Conservation (phyloP, 1,140 invertebrate species). For the Zaprionus africanus region DNA sequence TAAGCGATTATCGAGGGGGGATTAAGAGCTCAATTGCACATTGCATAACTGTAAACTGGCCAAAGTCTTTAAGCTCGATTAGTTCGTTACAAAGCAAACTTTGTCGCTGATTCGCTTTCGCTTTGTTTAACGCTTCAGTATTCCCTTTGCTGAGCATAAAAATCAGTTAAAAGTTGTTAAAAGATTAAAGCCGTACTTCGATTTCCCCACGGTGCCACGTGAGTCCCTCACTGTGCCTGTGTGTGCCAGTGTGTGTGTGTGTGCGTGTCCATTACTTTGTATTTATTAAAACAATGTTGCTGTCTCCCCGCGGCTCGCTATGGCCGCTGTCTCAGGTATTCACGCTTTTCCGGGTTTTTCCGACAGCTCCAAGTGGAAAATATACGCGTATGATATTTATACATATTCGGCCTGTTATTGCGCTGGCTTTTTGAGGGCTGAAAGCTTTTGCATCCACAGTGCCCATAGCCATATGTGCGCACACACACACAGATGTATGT, state of each 20-base stretch:
- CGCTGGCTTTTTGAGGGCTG: constrained; percentile 39
- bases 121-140: neutral
- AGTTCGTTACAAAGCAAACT: neutral
- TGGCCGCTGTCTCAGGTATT: constrained; percentile 56
- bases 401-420: constrained; percentile 25
- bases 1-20: neutral
- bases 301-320: constrained; percentile 24
- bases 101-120: neutral
- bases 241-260: constrained; percentile 8
- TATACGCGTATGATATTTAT: neutral
- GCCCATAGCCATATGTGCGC: neutral
- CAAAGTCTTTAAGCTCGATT: neutral
- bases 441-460: constrained; percentile 35
- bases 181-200: constrained; percentile 17
- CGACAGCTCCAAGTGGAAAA: constrained; percentile 20
- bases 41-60: constrained; percentile 3
- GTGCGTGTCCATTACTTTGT: constrained; percentile 58
- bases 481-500: neutral
- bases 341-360: constrained; percentile 3
- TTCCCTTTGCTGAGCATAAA: constrained; percentile 6
- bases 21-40: neutral
- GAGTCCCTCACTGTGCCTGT: neutral
- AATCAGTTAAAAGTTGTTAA: constrained; percentile 11
- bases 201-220: neutral
- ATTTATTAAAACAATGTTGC: constrained; percentile 77